Evolutionary conservation across 2,113 vertebrate species (phyloP).

Genomic region (Ivindomyrus marchei): DNA sequence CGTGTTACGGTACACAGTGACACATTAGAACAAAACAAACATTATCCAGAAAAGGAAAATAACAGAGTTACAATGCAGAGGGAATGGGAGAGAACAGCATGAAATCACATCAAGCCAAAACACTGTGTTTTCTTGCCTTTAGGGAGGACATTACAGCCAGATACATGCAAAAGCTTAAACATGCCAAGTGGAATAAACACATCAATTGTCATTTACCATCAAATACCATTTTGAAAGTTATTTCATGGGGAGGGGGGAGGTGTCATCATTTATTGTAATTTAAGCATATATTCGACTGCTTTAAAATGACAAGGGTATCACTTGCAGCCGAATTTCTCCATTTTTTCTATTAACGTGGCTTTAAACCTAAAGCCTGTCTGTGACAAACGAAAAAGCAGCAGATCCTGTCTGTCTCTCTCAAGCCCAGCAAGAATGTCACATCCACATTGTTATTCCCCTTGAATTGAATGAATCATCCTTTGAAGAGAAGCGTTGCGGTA

Average conservation of each 20-base stretch:
- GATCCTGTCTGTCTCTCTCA: background rate
- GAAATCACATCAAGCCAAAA: background rate
- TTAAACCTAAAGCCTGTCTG: background rate
- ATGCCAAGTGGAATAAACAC: background rate
- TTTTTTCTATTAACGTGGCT: background rate
- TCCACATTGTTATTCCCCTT: background rate
- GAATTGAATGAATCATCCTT: background rate
- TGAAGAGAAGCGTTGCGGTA: background rate
- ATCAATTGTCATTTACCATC: background rate
- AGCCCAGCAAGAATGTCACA: background rate
- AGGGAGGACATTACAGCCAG: background rate
- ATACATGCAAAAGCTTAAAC: background rate
- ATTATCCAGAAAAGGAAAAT: background rate
- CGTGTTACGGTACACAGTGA: background rate
- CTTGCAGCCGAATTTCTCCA: background rate
- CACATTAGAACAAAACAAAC: background rate
- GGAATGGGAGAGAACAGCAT: background rate
- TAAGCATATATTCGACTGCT: background rate
- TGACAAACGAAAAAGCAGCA: background rate
- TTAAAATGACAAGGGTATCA: background rate
- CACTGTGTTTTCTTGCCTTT: background rate
- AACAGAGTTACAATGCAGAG: background rate
- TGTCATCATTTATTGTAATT: background rate
- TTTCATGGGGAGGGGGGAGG: background rate
- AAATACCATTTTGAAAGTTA: background rate